phyloP scores from a whole-genome alignment of 1,140 invertebrate genomes.

The Anadara kagoshimensis region DNA sequence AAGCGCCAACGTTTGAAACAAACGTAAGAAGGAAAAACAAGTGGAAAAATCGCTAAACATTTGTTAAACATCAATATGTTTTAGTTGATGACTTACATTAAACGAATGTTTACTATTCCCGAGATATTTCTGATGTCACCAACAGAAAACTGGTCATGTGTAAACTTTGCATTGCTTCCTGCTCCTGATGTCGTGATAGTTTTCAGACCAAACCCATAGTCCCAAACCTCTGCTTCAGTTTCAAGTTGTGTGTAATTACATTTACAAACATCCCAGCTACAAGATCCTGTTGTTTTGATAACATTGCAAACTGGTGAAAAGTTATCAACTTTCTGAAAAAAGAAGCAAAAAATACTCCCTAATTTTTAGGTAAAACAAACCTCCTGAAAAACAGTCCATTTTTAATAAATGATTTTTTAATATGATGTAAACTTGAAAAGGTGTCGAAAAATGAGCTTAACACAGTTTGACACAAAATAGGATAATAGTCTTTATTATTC shows the following conservation, averaged over 20 bases:
- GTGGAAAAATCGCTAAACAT: no score
- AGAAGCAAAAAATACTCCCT: neutral
- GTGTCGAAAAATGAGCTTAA: no score
- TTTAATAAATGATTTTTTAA: no score
- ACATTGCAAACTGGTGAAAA: conserved; percentile 17
- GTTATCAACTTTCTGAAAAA: conserved; percentile 12
- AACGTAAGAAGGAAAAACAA: no score
- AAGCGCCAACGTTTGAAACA: no score
- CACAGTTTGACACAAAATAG: no score
- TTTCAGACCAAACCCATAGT: conserved; percentile 9
- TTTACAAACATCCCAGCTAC: conserved; percentile 1
- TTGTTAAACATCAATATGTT: no score
- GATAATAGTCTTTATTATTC: no score
- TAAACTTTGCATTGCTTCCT: conserved; percentile 1
- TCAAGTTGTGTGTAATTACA: conserved; percentile 4
- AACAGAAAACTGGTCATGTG: conserved; percentile 7
- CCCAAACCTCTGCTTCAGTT: conserved; percentile 5
- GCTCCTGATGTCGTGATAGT: conserved; percentile 6
- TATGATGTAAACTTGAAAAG: no score
- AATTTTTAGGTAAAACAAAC: no score
- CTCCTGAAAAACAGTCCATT: no score
- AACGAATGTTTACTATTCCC: conserved; percentile 1
- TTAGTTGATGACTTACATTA: neutral
- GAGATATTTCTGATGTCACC: neutral
- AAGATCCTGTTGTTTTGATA: conserved; percentile 3